Base-by-base conservation (phyloP, 1,140 invertebrate species). In the Atta cephalotes region DNA sequence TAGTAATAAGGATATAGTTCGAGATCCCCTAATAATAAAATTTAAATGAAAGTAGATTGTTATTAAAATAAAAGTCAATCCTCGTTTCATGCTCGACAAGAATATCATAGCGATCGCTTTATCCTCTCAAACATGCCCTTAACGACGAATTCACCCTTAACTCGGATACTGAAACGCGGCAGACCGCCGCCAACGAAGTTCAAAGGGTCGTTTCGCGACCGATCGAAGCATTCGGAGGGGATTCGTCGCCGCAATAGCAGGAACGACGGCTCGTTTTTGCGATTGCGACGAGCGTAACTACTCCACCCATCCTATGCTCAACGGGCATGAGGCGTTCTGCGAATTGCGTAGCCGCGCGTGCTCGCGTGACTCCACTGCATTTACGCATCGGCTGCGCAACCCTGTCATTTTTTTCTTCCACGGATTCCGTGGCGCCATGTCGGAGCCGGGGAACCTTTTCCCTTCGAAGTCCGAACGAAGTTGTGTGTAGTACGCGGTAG, bases 321-420 rank as follows among this genome's bases (percentile, higher is more conserved):
- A 39, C 58, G 53, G 56, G n/a, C 76, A 81, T n/a, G 79, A 72
- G 53, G 79, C 79, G 49, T 91, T 90, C 85, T 84, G 58, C 85
- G 90, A 89, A 86, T 89, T 92, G 90, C 90, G 85, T 89, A 84
- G 71, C 62, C 70, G 66, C 45, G 89, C 87, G 81, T 87, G 85
- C n/a, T 91, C 89, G 90, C 90, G 90, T 91, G 90, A 89, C 87
- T 74, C 25, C 7, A 4, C 35, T 49, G 78, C 89, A 86, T 91
- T 90, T 85, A 90, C 89, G 89, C 89, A 90, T 90, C 89, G 79
- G 66, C 56, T 71, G 58, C 68, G 68, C 80, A 92, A 92, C 88
- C 91, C 89, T 88, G 87, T 92, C 87, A 91, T 91, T 92, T 89
- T 90, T 92, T 91, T 80, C 65, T 68, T 74, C 51, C 74, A 86